phyloP scores from a whole-genome alignment of 2,888 invertebrate genomes.

The Anorthoa munda region DNA sequence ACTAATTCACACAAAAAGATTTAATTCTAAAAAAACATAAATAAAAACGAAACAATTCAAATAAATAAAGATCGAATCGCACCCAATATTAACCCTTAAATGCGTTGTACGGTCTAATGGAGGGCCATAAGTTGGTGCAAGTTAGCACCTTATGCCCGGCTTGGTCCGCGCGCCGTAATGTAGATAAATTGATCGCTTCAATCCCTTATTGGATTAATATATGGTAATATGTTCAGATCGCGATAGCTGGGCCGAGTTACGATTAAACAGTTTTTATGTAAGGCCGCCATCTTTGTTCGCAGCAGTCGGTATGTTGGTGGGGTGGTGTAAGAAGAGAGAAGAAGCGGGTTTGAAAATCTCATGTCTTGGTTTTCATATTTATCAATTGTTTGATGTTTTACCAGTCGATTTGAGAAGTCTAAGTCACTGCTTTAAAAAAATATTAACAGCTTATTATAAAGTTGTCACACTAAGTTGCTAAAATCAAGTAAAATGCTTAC shows the following conservation, averaged over 20 bases:
- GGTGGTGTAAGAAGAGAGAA: slow-evolving; percentile 54
- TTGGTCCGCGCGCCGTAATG: slow-evolving; percentile 80
- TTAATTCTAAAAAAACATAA: slow-evolving; percentile 15
- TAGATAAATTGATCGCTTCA: slow-evolving; percentile 84
- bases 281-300: slow-evolving; percentile 86
- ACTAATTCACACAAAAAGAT: slow-evolving; percentile 17
- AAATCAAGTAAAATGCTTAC: too few relatives aligned
- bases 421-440: not conserved
- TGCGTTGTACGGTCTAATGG: slow-evolving; percentile 74
- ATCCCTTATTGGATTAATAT: slow-evolving; percentile 86
- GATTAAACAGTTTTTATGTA: slow-evolving; percentile 89
- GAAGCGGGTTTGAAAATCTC: not conserved
- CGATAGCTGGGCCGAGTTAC: slow-evolving; percentile 85
- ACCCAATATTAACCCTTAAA: slow-evolving; percentile 62
- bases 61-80: slow-evolving; percentile 60
- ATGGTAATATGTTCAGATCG: slow-evolving; percentile 86
- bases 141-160: slow-evolving; percentile 70
- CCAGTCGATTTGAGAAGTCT: too few relatives aligned
- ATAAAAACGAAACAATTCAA: slow-evolving; percentile 48
- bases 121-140: slow-evolving; percentile 75
- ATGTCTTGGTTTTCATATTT: not conserved
- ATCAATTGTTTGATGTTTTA: not conserved
- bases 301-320: slow-evolving; percentile 77
- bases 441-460: not conserved
- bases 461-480: too few relatives aligned